Conservation (phyloP, 2,888 invertebrate genomes). For the Erebia palarica region DNA sequence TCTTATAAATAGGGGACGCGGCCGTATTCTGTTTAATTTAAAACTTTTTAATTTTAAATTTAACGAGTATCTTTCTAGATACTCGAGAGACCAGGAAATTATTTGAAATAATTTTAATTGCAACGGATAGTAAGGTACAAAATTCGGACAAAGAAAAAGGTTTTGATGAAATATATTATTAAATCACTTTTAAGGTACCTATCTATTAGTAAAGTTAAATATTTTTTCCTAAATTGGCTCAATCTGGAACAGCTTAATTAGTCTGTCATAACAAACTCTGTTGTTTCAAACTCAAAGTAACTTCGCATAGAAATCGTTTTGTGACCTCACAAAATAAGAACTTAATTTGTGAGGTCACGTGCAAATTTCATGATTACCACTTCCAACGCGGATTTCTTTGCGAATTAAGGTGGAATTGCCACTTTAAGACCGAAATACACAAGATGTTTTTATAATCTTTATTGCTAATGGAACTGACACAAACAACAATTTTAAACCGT, state of each 20-base stretch:
- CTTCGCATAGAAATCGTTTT: slow-evolving; percentile 6
- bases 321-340: slow-evolving; percentile 22
- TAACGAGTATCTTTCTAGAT: no score
- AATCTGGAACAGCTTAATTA: neutral
- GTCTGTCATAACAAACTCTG: neutral
- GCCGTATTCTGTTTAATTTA: neutral
- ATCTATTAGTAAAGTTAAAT: neutral
- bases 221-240: neutral
- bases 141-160: neutral
- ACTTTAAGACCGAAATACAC: neutral
- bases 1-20: neutral
- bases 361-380: slow-evolving; percentile 42
- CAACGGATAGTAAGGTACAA: no score
- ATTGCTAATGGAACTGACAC: neutral
- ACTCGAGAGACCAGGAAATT: no score
- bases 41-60: no score
- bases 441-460: slow-evolving; percentile 5
- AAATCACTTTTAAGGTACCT: no score
- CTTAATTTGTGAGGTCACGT: slow-evolving; percentile 41
- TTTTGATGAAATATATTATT: neutral
- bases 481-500: neutral
- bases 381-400: slow-evolving; percentile 35
- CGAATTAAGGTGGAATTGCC: slow-evolving; percentile 15
- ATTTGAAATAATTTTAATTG: no score
- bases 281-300: neutral